A percentile compares a stretch with the other conserved stretches of the same genome.
Conservation (phyloP, 2,797 vertebrate species). For the Cyclopterus lumpus region DNA sequence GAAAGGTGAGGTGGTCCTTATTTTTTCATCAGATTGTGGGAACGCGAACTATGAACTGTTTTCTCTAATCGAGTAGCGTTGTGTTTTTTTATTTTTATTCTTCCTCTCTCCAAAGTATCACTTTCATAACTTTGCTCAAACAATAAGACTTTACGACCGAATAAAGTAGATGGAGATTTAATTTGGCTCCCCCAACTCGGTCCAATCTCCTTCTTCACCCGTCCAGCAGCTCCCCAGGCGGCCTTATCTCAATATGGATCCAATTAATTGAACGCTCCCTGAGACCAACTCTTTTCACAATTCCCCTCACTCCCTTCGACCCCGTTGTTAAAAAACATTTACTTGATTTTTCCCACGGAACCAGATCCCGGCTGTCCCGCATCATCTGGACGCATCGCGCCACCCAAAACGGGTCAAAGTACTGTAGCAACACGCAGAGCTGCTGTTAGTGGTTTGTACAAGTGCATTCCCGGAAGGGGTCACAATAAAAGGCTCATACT, state of each 20-base stretch:
- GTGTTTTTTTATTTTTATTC: slow-evolving; percentile 13
- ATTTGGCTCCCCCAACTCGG: slow-evolving; percentile 44
- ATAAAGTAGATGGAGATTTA: slow-evolving; percentile 50
- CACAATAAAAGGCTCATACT: not conserved
- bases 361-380: slow-evolving; percentile 54
- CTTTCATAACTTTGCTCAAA: slow-evolving; percentile 41
- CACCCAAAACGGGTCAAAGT: slow-evolving; percentile 57
- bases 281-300: slow-evolving; percentile 62
- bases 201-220: slow-evolving; percentile 62
- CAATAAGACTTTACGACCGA: slow-evolving; percentile 33
- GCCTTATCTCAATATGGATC: slow-evolving; percentile 81
- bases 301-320: slow-evolving; percentile 59
- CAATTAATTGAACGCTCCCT: slow-evolving; percentile 77
- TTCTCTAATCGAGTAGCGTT: not conserved
- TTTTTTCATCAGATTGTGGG: slow-evolving; percentile 5
- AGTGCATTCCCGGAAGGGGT: slow-evolving; percentile 40
- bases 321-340: slow-evolving; percentile 67
- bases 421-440: slow-evolving; percentile 30
- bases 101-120: not conserved
- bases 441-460: slow-evolving; percentile 55
- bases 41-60: slow-evolving; percentile 20
- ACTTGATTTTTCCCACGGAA: slow-evolving; percentile 71
- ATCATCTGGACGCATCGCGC: slow-evolving; percentile 29
- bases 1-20: slow-evolving; percentile 85
- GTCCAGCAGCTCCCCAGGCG: slow-evolving; percentile 64